Percentiles rank a stretch among this genome's conserved stretches.
Evolutionary conservation across 2,113 vertebrate genomes (phyloP).

Genomic region (Scolopax mira): DNA sequence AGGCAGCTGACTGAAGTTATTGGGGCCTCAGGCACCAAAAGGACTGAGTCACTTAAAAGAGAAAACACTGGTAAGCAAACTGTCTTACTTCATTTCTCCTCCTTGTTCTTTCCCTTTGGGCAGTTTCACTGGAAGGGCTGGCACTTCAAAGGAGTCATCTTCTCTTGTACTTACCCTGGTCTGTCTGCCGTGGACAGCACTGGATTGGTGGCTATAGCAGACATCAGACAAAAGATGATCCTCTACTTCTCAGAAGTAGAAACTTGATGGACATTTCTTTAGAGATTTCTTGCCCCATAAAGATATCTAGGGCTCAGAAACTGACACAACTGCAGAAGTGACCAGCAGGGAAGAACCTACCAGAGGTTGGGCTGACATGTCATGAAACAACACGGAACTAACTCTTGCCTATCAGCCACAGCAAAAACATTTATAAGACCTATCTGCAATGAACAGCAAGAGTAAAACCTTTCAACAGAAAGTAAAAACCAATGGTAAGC

Average conservation of each 20-base stretch:
- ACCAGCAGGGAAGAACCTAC: neutral
- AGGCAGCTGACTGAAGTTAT: neutral
- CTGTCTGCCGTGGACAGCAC: neutral
- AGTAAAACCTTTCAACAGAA: neutral
- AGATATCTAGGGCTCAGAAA: neutral
- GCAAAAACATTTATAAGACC: neutral
- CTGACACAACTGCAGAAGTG: neutral
- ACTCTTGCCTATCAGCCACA: neutral
- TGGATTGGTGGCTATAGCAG: neutral
- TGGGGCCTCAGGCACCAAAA: neutral
- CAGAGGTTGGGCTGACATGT: neutral
- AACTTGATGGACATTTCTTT: neutral
- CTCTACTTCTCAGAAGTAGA: neutral
- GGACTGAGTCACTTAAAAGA: neutral
- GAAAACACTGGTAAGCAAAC: neutral
- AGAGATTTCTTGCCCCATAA: neutral
- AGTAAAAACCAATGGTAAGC: neutral
- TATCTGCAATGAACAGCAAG: neutral
- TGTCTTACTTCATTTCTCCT: neutral
- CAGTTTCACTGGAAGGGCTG: neutral
- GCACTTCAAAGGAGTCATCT: neutral
- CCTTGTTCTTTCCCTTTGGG: neutral
- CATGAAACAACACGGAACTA: neutral
- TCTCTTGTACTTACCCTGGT: neutral
- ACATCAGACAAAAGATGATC: neutral